Evolutionary conservation across 92 coral and sea anemone genomes (phyloP).

Genomic region (Diadumene lineata): DNA sequence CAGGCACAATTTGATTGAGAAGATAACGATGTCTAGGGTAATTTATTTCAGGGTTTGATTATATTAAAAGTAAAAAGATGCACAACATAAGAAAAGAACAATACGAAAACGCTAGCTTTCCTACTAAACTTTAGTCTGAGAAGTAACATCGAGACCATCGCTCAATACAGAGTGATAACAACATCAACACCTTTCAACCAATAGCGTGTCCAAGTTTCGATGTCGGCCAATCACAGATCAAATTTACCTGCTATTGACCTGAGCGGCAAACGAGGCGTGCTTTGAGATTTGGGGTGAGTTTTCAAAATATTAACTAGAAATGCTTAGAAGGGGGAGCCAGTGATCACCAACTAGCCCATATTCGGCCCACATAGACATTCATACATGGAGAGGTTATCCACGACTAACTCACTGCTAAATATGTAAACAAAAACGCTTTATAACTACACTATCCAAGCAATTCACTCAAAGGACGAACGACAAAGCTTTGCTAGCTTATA

Average conservation of each 20-base stretch:
- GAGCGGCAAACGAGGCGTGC: slow-evolving; percentile 90
- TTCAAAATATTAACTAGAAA: slow-evolving; percentile 16
- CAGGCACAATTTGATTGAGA: neutral
- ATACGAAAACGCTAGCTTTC: neutral
- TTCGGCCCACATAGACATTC: slow-evolving; percentile 23
- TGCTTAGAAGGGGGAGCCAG: slow-evolving; percentile 10
- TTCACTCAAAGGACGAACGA: neutral
- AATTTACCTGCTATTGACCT: slow-evolving; percentile 78
- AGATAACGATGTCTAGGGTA: neutral
- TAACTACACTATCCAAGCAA: slow-evolving; percentile 12
- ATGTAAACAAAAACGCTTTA: slow-evolving; percentile 36
- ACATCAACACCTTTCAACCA: slow-evolving; percentile 52
- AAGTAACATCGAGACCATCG: slow-evolving; percentile 27
- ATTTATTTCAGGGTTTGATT: neutral
- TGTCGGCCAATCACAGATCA: slow-evolving; percentile 70
- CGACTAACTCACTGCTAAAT: slow-evolving; percentile 16
- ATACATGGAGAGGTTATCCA: slow-evolving; percentile 3
- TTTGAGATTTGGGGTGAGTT: slow-evolving; percentile 62
- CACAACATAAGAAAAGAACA: neutral
- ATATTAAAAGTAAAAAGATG: neutral
- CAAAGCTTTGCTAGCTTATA: slow-evolving; percentile 6
- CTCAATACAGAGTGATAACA: slow-evolving; percentile 46
- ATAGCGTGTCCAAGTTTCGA: slow-evolving; percentile 40
- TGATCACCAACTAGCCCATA: slow-evolving; percentile 16
- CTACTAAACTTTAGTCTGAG: slow-evolving; percentile 1